Conservation (phyloP, 2,113 vertebrate species). For the Hippocampus comes region DNA sequence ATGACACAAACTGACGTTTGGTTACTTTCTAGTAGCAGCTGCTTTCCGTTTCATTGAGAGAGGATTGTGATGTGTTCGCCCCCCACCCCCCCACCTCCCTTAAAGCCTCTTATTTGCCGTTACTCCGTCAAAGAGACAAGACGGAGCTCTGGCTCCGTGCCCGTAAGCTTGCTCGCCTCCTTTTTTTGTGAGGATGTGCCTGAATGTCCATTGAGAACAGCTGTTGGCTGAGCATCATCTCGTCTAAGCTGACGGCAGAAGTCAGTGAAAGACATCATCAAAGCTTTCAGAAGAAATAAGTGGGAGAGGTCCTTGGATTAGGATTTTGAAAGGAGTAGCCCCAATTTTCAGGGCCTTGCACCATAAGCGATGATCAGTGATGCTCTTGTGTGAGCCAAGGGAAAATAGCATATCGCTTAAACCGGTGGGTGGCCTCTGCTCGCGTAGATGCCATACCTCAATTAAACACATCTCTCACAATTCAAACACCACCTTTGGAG, state of each 20-base stretch:
- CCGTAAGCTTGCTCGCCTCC: constrained; percentile 39
- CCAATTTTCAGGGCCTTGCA: not conserved
- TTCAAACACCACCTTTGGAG: not conserved
- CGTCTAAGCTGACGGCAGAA: constrained; percentile 8
- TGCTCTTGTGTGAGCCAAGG: too few species aligned
- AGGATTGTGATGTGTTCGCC: constrained; percentile 29
- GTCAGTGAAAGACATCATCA: not conserved
- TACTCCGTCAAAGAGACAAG: constrained; percentile 46
- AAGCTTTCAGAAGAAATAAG: not conserved
- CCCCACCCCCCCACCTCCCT: constrained; percentile 26
- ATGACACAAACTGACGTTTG: constrained; percentile 42
- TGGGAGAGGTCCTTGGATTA: not conserved
- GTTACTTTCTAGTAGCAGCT: constrained; percentile 64
- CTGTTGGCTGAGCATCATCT: constrained; percentile 37
- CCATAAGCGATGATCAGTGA: not conserved
- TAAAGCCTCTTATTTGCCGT: constrained; percentile 59
- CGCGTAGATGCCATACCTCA: not conserved
- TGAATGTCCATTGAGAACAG: constrained; percentile 39
- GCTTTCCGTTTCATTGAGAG: constrained; percentile 49
- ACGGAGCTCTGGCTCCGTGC: constrained; percentile 54
- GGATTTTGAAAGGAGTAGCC: not conserved
- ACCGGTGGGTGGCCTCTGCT: not conserved
- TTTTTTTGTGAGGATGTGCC: constrained; percentile 37
- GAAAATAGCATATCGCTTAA: too few species aligned
- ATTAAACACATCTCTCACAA: not conserved